phyloP scores from a whole-genome alignment of 2,888 invertebrate species.

The Melinaea menophilus region DNA sequence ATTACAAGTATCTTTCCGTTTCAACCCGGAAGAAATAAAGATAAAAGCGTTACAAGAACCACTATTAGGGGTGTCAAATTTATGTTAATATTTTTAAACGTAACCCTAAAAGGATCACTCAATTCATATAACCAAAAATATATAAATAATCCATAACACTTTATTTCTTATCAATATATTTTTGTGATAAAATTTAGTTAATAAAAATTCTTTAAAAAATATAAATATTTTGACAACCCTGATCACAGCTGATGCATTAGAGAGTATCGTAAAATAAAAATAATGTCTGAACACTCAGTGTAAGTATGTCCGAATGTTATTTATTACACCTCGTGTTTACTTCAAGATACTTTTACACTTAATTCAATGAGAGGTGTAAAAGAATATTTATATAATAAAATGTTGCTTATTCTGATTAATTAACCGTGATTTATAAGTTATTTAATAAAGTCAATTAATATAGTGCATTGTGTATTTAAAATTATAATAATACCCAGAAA shows the following conservation, averaged over 20 bases:
- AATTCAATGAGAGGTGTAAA: neutral
- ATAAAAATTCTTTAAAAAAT: neutral
- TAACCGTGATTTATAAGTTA: too few relatives aligned
- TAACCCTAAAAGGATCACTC: too few relatives aligned
- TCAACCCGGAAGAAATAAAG: slow-evolving; percentile 31
- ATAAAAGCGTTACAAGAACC: slow-evolving; percentile 30
- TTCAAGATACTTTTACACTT: neutral
- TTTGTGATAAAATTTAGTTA: neutral
- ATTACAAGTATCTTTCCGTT: slow-evolving; percentile 11
- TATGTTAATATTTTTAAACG: too few relatives aligned
- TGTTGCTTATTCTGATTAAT: too few relatives aligned
- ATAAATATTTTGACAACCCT: slow-evolving; percentile 7
- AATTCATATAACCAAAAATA: too few relatives aligned
- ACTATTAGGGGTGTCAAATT: slow-evolving; percentile 10
- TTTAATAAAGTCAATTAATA: too few relatives aligned
- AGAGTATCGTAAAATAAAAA: slow-evolving; percentile 40
- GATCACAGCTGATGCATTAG: slow-evolving; percentile 9
- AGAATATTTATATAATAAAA: neutral
- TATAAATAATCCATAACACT: too few relatives aligned
- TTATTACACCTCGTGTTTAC: slow-evolving; percentile 33
- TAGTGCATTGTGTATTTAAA: too few relatives aligned
- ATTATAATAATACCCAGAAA: too few relatives aligned
- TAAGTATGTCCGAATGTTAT: slow-evolving; percentile 43
- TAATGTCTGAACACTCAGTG: slow-evolving; percentile 41
- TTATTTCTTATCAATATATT: too few relatives aligned